phyloP scores from a whole-genome alignment of 2,888 invertebrate species.

The Pimpla rufipes region DNA sequence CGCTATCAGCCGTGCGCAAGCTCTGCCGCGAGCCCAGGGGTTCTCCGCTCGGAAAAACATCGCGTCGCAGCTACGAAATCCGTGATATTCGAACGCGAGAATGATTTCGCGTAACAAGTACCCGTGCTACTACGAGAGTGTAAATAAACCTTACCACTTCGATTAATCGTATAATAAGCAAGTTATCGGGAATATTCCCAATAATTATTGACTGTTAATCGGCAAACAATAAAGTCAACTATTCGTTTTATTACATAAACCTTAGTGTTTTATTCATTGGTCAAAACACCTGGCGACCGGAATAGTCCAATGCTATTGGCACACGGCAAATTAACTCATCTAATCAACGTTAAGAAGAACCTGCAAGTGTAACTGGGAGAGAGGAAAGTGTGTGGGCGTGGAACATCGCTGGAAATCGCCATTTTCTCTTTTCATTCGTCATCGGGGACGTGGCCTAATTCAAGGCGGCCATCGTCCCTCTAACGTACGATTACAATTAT shows the following conservation, averaged over 20 bases:
- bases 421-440: not conserved
- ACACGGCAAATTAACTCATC: not conserved
- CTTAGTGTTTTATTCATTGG: not conserved
- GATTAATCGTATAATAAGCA: not conserved
- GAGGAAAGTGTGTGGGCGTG: not conserved
- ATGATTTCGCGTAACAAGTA: not conserved
- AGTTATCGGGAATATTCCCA: too few relatives aligned
- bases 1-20: not conserved
- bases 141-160: not conserved
- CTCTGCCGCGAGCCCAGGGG: not conserved
- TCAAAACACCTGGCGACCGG: not conserved
- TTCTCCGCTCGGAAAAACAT: not conserved
- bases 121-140: not conserved
- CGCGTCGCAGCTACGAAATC: not conserved
- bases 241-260: not conserved
- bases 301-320: not conserved
- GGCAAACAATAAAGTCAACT: too few relatives aligned
- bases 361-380: not conserved
- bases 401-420: not conserved
- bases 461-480: not conserved
- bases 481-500: not conserved
- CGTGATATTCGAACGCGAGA: not conserved
- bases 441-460: not conserved
- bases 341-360: not conserved
- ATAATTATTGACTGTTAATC: too few relatives aligned